Conservation (phyloP, 1,140 invertebrate genomes). For the Parasteatoda tepidariorum region DNA sequence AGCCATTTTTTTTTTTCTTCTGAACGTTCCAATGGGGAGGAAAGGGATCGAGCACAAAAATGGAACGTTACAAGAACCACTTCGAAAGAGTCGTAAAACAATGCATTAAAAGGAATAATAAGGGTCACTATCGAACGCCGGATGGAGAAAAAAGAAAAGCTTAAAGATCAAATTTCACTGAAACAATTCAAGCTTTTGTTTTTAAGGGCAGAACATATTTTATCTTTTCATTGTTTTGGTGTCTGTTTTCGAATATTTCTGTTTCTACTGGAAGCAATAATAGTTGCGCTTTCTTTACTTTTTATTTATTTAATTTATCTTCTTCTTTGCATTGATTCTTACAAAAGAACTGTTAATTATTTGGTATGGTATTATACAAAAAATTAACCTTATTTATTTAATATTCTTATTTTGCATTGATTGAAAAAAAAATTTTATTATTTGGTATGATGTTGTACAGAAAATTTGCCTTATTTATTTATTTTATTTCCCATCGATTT, state of each 20-base stretch:
- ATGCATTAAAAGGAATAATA: background rate
- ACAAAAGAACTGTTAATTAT: too few relatives aligned
- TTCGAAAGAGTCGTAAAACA: background rate
- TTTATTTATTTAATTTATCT: too few relatives aligned
- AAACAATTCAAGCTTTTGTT: background rate
- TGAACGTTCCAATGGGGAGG: background rate
- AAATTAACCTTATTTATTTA: too few relatives aligned
- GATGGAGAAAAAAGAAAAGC: background rate
- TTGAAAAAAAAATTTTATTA: too few relatives aligned
- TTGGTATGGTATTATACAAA: too few relatives aligned
- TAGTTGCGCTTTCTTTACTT: too few relatives aligned
- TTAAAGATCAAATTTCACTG: background rate
- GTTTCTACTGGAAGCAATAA: too few relatives aligned
- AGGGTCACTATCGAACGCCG: background rate
- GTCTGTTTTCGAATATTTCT: background rate
- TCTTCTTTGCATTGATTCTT: too few relatives aligned
- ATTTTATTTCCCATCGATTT: too few relatives aligned
- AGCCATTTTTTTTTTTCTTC: background rate
- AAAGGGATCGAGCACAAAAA: background rate
- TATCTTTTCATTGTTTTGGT: background rate
- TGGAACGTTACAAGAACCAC: background rate
- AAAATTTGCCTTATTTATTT: too few relatives aligned
- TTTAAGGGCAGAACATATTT: background rate
- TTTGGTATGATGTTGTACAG: too few relatives aligned
- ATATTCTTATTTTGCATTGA: too few relatives aligned